phyloP scores from a whole-genome alignment of 2,888 invertebrate genomes.

The Noctua janthina region DNA sequence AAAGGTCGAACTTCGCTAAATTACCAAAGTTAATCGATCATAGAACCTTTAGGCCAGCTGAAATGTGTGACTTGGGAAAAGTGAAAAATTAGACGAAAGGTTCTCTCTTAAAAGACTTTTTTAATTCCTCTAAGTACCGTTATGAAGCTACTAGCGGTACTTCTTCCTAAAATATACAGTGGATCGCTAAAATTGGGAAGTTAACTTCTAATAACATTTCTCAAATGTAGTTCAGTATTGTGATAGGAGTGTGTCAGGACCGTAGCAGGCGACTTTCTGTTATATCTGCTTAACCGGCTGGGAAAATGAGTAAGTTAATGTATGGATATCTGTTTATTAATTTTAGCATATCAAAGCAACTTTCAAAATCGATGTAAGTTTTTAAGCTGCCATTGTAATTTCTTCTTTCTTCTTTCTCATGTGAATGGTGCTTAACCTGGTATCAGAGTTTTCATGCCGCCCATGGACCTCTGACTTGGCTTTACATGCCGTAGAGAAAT shows the following conservation, averaged over 20 bases:
- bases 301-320: neutral
- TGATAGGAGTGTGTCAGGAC: neutral
- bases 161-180: neutral
- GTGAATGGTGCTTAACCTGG: no score
- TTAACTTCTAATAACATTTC: neutral
- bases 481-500: no score
- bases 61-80: constrained; percentile 51
- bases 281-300: neutral
- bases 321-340: neutral
- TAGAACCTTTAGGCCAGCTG: constrained; percentile 24
- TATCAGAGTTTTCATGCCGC: no score
- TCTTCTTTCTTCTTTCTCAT: no score
- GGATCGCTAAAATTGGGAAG: neutral
- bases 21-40: constrained; percentile 58
- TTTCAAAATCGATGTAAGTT: neutral
- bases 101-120: neutral
- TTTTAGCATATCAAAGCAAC: neutral
- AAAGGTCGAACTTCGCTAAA: constrained; percentile 48
- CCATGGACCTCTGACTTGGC: no score
- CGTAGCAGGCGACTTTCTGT: neutral
- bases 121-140: constrained; percentile 27
- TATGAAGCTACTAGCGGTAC: neutral
- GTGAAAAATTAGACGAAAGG: constrained; percentile 40
- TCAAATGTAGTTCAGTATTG: neutral
- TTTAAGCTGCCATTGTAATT: neutral